Evolutionary conservation across 2,888 invertebrate genomes (phyloP).

Genomic region (Stenchaetothrips biformis): DNA sequence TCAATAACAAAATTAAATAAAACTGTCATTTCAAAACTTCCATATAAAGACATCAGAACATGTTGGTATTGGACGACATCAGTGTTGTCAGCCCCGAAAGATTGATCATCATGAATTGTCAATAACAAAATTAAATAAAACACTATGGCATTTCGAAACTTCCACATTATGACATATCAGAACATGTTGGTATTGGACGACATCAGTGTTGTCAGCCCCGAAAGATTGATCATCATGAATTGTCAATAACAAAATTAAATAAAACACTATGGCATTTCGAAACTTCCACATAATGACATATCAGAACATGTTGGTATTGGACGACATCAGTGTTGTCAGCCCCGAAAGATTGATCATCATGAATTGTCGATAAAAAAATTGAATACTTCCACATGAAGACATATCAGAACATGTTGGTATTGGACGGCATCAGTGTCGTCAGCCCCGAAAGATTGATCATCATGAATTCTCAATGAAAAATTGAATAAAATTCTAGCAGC

Average conservation of each 20-base stretch:
- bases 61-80: background rate
- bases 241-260: background rate
- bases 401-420: background rate
- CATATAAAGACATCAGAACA: constrained; percentile 47
- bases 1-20: background rate
- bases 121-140: too few relatives aligned
- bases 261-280: too few relatives aligned
- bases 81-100: too few relatives aligned
- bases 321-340: background rate
- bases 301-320: background rate
- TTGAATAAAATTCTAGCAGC: too few relatives aligned
- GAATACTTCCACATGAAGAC: background rate
- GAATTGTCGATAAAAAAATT: background rate
- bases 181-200: background rate
- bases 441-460: background rate
- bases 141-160: too few relatives aligned
- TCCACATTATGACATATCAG: background rate
- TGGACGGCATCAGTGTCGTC: background rate
- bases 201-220: constrained; percentile 8
- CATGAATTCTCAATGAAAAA: background rate
- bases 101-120: too few relatives aligned
- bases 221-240: background rate
- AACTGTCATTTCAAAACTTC: background rate
- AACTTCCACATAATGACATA: background rate
- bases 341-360: constrained; percentile 2